These are phyloP conservation scores for Guaruba guarouba DNA, from an alignment of 2,113 vertebrate genomes.

Conservation along the genomic window DNA sequence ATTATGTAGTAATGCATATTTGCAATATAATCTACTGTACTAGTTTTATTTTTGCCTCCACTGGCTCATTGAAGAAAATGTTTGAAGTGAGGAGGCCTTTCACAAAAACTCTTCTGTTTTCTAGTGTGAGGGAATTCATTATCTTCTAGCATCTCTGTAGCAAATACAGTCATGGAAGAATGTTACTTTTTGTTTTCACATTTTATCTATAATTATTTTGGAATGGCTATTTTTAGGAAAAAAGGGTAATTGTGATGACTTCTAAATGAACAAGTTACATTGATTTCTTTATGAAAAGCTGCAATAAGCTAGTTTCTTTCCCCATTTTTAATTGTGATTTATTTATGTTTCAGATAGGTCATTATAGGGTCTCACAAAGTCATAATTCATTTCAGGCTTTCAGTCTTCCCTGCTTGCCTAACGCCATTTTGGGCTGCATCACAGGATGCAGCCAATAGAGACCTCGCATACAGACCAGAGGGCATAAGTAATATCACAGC, in stretches of 20 bases:
- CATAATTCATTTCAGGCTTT: background rate
- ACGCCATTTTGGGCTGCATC: background rate
- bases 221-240: accelerated
- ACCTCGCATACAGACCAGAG: background rate
- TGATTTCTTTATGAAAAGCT: background rate
- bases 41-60: background rate
- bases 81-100: background rate
- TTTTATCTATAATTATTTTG: background rate
- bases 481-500: background rate
- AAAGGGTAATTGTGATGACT: background rate
- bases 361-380: background rate
- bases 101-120: background rate
- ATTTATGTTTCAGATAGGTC: background rate
- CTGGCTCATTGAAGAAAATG: background rate
- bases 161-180: background rate
- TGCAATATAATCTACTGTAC: background rate
- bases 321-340: too few species aligned
- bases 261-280: background rate
- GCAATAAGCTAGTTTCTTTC: background rate
- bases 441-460: background rate
- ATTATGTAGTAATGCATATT: background rate
- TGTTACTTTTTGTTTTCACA: background rate
- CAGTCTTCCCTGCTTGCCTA: background rate
- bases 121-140: background rate
- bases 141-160: background rate